Base-by-base conservation (phyloP, 2,113 vertebrate genomes). In the Nansenia antarctica region DNA sequence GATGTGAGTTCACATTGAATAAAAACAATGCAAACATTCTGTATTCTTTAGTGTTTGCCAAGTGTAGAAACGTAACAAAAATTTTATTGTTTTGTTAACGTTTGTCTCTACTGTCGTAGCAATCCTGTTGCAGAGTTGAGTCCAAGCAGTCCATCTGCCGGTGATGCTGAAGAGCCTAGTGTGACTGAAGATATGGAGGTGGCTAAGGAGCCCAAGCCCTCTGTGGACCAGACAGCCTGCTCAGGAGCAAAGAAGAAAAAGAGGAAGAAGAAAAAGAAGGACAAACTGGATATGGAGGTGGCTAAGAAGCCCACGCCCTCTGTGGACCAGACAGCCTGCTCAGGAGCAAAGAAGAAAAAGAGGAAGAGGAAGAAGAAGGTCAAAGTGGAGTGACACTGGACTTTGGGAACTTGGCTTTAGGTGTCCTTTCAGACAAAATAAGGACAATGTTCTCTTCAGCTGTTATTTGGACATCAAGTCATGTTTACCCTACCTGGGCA, bases 331-430 rank as follows among this genome's bases (percentile, higher is more conserved):
- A 37, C 52, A 22, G 29, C 57, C 8, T 0, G 4, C 32, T 26
- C 35, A 57, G 7, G 67, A 18, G 67, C 29, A 7, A 80, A 75
- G 35, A 88, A 60, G 64, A 85, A 29, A 69, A 88, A 1, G 32
- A 82, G 31, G 7, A 66, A 6, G 66, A 84, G 27, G 20, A 85
- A 62, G 2, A 65, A 73, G 42, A 52, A 30, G 20, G 83, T 66
- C n/a, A 26, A 49, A 49, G 49, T 39, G 27, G 64, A 77, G 32
- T 70, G 45, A 72, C 26, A 5, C 1, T 18, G 2, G 3, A n/a
- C 8, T 1, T 24, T 24, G 8, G 52, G 52, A 54, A 7, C 11
- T 24, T 29, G 24, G 52, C n/a, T 24, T 42, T 11, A 20, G 49
- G 22, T 53, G 11, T 9, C 20, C 22, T 24, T 9, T 5, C 14